These are phyloP conservation scores for Crocodylus rhombifer DNA, from an alignment of 2,797 vertebrate species.

Conservation along the genomic window DNA sequence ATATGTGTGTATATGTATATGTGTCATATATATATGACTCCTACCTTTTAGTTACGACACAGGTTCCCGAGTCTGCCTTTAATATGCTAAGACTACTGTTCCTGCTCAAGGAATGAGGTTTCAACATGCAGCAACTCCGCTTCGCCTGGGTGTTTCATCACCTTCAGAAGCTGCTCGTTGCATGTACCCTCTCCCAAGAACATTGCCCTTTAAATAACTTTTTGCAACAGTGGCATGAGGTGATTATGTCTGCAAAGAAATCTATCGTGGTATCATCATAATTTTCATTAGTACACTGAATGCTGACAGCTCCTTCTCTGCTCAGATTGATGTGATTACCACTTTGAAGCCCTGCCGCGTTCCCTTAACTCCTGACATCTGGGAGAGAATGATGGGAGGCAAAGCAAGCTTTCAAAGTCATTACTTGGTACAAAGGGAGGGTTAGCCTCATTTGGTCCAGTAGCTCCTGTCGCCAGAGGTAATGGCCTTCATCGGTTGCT, in stretches of 20 bases:
- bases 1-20: too few relatives aligned
- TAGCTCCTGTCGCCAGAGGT: conserved; percentile 21
- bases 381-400: conserved; percentile 37
- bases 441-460: conserved; percentile 3
- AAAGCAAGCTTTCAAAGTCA: conserved; percentile 11
- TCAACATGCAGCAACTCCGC: background rate
- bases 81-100: background rate
- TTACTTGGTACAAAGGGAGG: background rate
- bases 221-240: conserved; percentile 26
- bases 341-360: conserved; percentile 45
- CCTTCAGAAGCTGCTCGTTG: conserved; percentile 54
- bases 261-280: conserved; percentile 71
- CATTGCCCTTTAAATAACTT: conserved; percentile 63
- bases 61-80: background rate
- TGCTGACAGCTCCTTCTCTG: conserved; percentile 65
- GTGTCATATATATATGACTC: too few relatives aligned
- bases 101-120: background rate
- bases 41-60: too few relatives aligned
- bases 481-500: conserved; percentile 33
- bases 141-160: conserved; percentile 30
- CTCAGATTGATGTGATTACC: conserved; percentile 66
- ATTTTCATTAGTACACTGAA: conserved; percentile 75
- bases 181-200: conserved; percentile 48
- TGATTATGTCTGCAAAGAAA: conserved; percentile 73
- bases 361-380: conserved; percentile 62